A percentile compares a stretch with the other conserved stretches of the same genome.
These are phyloP conservation scores for Furcula furcula DNA, from an alignment of 2,888 invertebrate species.

Conservation along the genomic window DNA sequence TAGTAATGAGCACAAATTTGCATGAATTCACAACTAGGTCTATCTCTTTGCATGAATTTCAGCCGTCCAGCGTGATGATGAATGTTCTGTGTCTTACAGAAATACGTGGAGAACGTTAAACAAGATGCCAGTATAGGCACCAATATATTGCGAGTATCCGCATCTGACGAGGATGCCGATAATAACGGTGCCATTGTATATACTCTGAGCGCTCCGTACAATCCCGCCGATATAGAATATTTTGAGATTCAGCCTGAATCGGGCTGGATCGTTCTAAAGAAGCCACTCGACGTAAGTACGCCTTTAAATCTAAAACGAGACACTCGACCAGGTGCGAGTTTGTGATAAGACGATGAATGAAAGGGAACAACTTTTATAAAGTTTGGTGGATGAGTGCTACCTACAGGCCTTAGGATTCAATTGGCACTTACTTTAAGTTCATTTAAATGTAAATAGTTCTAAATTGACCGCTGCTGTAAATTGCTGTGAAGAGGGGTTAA, in stretches of 20 bases:
- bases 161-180: conserved; percentile 98
- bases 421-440: conserved; percentile 78
- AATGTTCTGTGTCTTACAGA: conserved; percentile 83
- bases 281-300: conserved; percentile 97
- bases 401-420: conserved; percentile 81
- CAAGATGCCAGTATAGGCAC: conserved; percentile 98
- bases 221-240: conserved; percentile 94
- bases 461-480: conserved; percentile 79
- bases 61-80: conserved; percentile 30
- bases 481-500: conserved; percentile 74
- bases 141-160: conserved; percentile 96
- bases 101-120: conserved; percentile 98
- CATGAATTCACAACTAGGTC: conserved; percentile 42
- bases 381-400: conserved; percentile 82
- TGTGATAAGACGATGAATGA: conserved; percentile 70
- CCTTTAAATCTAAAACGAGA: conserved; percentile 27
- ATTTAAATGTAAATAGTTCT: conserved; percentile 79
- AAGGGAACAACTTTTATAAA: conserved; percentile 74
- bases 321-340: conserved; percentile 40
- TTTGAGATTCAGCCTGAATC: conserved; percentile 98
- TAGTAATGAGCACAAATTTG: conserved; percentile 38
- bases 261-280: conserved; percentile 98
- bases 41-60: conserved; percentile 41
- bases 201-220: conserved; percentile 93
- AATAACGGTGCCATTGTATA: conserved; percentile 98